These are phyloP conservation scores for Pogonocichla stellata DNA, from an alignment of 2,113 vertebrate species.

Conservation along the genomic window DNA sequence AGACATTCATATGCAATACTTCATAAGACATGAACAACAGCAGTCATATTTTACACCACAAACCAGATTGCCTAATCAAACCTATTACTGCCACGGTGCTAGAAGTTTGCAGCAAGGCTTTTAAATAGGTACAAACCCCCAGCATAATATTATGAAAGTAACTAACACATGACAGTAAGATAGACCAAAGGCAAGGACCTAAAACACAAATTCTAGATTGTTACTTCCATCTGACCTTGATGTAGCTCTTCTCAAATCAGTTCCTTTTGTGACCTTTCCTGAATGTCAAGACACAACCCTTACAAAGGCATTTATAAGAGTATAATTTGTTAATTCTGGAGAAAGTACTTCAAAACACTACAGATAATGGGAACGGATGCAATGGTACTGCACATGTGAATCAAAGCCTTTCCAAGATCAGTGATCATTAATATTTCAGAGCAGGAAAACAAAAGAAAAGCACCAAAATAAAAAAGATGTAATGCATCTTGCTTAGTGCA, in stretches of 20 bases:
- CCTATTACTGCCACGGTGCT: not conserved
- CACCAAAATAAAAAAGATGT: not conserved
- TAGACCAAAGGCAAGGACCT: not conserved
- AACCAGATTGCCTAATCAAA: not conserved
- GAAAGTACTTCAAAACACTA: not conserved
- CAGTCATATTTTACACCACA: not conserved
- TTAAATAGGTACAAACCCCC: not conserved
- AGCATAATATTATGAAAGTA: not conserved
- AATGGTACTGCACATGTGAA: not conserved
- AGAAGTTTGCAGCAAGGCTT: not conserved
- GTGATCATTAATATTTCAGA: not conserved
- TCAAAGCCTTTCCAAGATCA: not conserved
- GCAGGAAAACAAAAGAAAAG: not conserved
- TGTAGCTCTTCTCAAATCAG: not conserved
- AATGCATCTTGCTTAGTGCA: rapidly evolving
- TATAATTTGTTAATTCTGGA: not conserved
- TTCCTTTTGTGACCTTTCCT: not conserved
- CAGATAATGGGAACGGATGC: not conserved
- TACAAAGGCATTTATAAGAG: not conserved
- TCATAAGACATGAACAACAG: not conserved
- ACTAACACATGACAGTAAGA: not conserved
- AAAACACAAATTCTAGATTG: not conserved
- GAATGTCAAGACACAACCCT: not conserved
- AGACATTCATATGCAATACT: not conserved
- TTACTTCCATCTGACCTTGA: not conserved